phyloP scores from a whole-genome alignment of 2,113 vertebrate genomes.

The Larimichthys polyactis region DNA sequence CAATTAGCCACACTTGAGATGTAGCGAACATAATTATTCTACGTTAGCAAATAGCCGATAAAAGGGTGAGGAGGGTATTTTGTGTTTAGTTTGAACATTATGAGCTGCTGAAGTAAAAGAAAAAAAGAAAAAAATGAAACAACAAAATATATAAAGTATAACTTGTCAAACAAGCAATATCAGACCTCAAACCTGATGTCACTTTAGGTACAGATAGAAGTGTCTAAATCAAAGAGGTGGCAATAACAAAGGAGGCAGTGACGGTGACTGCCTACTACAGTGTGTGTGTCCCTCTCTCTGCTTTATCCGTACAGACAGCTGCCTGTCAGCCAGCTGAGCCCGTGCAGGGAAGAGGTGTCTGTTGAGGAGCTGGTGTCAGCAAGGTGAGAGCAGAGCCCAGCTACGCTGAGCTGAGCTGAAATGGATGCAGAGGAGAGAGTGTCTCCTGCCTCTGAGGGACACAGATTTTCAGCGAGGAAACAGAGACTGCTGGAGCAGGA shows the following conservation, averaged over 20 bases:
- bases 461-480: slow-evolving; percentile 70
- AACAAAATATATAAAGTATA: background rate
- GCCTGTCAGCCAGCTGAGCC: slow-evolving; percentile 81
- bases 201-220: slow-evolving; percentile 2
- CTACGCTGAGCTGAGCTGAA: slow-evolving; percentile 67
- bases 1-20: slow-evolving; percentile 54
- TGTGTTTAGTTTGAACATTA: slow-evolving; percentile 18
- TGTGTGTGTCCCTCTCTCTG: slow-evolving; percentile 50
- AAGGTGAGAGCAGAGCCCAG: slow-evolving; percentile 70
- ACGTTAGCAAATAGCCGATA: slow-evolving; percentile 32
- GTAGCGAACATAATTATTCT: slow-evolving; percentile 30
- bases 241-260: slow-evolving; percentile 56
- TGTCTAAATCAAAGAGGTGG: slow-evolving; percentile 40
- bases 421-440: slow-evolving; percentile 68
- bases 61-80: background rate
- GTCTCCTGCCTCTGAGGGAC: slow-evolving; percentile 81
- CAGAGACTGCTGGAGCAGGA: slow-evolving; percentile 81
- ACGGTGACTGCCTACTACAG: slow-evolving; percentile 59
- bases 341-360: slow-evolving; percentile 63
- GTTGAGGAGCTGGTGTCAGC: slow-evolving; percentile 74
- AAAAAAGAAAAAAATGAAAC: background rate
- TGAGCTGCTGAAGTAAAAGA: background rate
- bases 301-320: slow-evolving; percentile 78
- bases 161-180: background rate
- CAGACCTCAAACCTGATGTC: slow-evolving; percentile 12